Evolutionary conservation across 2,888 invertebrate species (phyloP), one percentile per base, ranked within the genome.

Genomic region (Aphrophora alni): DNA sequence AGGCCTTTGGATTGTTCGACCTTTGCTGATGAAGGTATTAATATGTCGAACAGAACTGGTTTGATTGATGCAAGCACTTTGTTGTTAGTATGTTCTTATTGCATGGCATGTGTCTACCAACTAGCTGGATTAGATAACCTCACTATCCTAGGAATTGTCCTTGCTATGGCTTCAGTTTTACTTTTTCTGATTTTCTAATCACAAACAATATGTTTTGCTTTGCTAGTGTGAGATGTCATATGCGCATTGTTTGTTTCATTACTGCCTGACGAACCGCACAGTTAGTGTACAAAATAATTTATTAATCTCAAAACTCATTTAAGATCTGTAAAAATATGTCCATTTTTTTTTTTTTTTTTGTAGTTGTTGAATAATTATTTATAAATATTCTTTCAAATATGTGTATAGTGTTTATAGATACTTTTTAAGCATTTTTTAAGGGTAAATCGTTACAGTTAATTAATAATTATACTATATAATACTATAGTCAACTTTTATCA

Each of bases 71-170:
- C 8, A 84, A 87, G 81, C 87, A 88, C 83, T 87, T 70, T 75
- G 10, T 78, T 93, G 90, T 90, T 94, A 91, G 93, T 94, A 92
- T 94, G 93, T 90, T 91, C 93, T 87, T 93, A 93, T 90, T 93
- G 93, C 87, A 87, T 93, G 90, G 92, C 93, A 91, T 91, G 92
- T 88, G 90, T 91, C 85, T 92, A 92, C 87, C 92, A 93, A 88
- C 89, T 94, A 88, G 92, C 93, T 87, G 92, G 93, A 86, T 89
- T 93, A 89, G 95, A 95, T 89, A 90, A 93, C 89, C 90, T 94
- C 89, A 93, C 94, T 87, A 90, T 94, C 88, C 91, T 94, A 88
- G 93, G 94, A 88, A 90, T 95, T 88, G 89, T 95, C 88, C 90
- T 95, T 88, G 94, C 95, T 87, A 91, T 94, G 86, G 90, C 94